Percentiles rank a stretch among this genome's conserved stretches.
Conservation (phyloP, 2,888 invertebrate species). For the Scaptodrosophila latifasciaeformis region DNA sequence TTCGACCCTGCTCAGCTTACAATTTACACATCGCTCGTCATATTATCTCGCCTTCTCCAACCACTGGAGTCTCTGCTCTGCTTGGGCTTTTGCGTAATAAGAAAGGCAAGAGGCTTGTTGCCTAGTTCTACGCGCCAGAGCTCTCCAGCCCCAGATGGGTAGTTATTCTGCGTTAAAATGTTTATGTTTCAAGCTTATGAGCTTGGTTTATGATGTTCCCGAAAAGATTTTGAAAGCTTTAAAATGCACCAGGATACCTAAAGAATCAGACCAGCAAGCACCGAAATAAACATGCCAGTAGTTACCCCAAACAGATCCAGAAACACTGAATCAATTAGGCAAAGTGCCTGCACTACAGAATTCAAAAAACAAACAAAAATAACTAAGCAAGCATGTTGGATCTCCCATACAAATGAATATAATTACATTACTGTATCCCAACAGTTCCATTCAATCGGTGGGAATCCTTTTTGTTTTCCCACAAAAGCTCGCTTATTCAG, state of each 20-base stretch:
- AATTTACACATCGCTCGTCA: neutral
- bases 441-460: no score
- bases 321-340: conserved; percentile 48
- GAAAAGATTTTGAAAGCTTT: neutral
- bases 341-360: conserved; percentile 48
- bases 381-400: neutral
- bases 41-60: neutral
- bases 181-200: neutral
- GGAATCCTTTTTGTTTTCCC: no score
- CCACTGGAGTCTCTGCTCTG: neutral
- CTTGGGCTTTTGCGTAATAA: conserved; percentile 28
- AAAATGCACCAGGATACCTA: no score
- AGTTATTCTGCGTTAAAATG: neutral
- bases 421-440: conserved; percentile 52
- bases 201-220: neutral
- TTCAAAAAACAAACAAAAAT: conserved; percentile 22
- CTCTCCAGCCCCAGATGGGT: neutral
- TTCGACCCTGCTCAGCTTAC: neutral
- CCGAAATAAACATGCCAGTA: no score
- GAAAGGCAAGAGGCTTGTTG: conserved; percentile 13
- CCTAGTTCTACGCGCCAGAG: conserved; percentile 5
- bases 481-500: no score
- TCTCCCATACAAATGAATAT: conserved; percentile 36
- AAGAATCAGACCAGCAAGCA: no score
- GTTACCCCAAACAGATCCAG: no score